phyloP scores from a whole-genome alignment of 2,888 invertebrate species.

The Rugalucina vietnamica region DNA sequence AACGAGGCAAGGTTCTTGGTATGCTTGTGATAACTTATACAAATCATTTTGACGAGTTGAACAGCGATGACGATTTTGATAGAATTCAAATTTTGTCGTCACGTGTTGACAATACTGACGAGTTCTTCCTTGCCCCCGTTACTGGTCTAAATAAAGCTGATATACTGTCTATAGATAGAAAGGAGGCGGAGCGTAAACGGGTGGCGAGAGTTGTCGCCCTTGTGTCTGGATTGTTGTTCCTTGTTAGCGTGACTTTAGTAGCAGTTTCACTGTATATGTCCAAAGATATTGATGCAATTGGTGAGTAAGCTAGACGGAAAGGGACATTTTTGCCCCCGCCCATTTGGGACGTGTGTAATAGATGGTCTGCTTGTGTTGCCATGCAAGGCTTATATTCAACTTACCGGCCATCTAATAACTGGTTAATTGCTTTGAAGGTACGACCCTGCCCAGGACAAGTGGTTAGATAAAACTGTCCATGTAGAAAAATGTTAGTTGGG shows the following conservation, averaged over 20 bases:
- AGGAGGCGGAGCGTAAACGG: slow-evolving; percentile 67
- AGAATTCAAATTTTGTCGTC: slow-evolving; percentile 59
- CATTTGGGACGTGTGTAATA: too few relatives aligned
- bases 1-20: slow-evolving; percentile 19
- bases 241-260: slow-evolving; percentile 94
- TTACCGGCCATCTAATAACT: too few relatives aligned
- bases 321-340: too few relatives aligned
- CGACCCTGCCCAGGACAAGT: too few relatives aligned
- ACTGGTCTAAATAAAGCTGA: slow-evolving; percentile 47
- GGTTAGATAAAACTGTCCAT: too few relatives aligned
- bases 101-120: slow-evolving; percentile 56
- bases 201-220: slow-evolving; percentile 92
- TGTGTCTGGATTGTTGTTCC: slow-evolving; percentile 93
- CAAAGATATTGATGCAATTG: slow-evolving; percentile 98
- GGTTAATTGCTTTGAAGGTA: too few relatives aligned
- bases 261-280: slow-evolving; percentile 97
- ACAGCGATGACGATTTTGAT: slow-evolving; percentile 59
- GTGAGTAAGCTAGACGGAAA: too few relatives aligned
- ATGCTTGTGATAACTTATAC: slow-evolving; percentile 61
- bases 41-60: slow-evolving; percentile 51
- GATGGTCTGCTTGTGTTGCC: too few relatives aligned
- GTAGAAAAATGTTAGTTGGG: too few relatives aligned
- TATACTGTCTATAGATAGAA: slow-evolving; percentile 41
- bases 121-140: slow-evolving; percentile 59
- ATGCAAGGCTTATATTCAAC: too few relatives aligned